Evolutionary conservation across 2,113 vertebrate species (phyloP).

Genomic region (Ahaetulla prasina): DNA sequence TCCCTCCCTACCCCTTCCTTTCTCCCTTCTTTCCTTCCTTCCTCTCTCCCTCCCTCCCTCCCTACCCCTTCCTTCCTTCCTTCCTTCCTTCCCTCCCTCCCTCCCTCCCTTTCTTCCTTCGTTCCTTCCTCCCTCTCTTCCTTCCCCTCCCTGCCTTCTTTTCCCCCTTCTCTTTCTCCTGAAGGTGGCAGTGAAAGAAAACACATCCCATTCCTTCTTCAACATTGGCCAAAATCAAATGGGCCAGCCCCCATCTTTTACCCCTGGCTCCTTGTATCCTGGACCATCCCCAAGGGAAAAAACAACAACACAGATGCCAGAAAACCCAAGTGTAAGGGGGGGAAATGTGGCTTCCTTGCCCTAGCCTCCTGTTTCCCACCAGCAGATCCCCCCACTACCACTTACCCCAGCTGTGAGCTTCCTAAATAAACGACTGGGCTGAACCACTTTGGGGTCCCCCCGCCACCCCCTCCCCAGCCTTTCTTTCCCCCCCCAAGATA

Average conservation of each 20-base stretch:
- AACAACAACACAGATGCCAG: constrained; percentile 45
- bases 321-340: constrained; percentile 42
- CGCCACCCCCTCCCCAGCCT: constrained; percentile 6
- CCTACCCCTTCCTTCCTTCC: too few relatives aligned
- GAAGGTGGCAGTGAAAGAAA: constrained; percentile 79
- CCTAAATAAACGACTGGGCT: constrained; percentile 66
- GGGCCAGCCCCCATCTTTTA: constrained; percentile 60
- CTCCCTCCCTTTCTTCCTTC: neutral
- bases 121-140: neutral
- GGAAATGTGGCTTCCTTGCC: constrained; percentile 46
- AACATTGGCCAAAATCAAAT: constrained; percentile 66
- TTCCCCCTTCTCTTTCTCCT: constrained; percentile 62
- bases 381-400: constrained; percentile 42
- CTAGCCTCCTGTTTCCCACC: neutral
- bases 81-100: neutral
- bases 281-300: constrained; percentile 64
- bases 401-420: constrained; percentile 41
- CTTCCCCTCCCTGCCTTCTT: neutral
- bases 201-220: constrained; percentile 58
- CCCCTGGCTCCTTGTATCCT: constrained; percentile 60
- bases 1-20: too few relatives aligned
- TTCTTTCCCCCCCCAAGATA: constrained; percentile 70
- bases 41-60: too few relatives aligned
- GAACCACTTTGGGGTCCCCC: constrained; percentile 54
- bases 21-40: too few relatives aligned